phyloP scores from a whole-genome alignment of 2,888 invertebrate genomes.

The Diploptera punctata region DNA sequence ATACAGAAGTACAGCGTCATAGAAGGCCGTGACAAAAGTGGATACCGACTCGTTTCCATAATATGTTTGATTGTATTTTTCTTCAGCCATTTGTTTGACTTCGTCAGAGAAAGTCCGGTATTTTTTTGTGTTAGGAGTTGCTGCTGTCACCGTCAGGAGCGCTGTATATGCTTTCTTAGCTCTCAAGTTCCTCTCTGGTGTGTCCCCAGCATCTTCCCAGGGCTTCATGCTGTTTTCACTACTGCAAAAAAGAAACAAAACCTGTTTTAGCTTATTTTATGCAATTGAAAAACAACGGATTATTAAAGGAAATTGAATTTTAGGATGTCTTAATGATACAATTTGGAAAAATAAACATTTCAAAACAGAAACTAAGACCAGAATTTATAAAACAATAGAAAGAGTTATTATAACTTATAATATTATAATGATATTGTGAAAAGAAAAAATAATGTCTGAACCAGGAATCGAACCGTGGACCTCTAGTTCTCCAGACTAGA shows the following conservation, averaged over 20 bases:
- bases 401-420: too few species aligned
- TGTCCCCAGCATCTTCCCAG: constrained; percentile 85
- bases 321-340: too few species aligned
- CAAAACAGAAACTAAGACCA: too few species aligned
- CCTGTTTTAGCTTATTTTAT: too few species aligned
- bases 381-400: too few species aligned
- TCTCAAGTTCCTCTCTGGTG: constrained; percentile 78
- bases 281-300: too few species aligned
- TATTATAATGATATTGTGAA: too few species aligned
- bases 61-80: constrained; percentile 74
- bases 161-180: constrained; percentile 88
- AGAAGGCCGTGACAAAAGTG: constrained; percentile 93
- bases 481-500: too few species aligned
- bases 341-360: too few species aligned
- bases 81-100: constrained; percentile 68
- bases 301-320: too few species aligned
- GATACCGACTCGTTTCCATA: constrained; percentile 82
- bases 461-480: too few species aligned
- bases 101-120: constrained; percentile 78
- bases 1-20: constrained; percentile 95
- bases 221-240: constrained; percentile 73
- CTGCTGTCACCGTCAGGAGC: constrained; percentile 86
- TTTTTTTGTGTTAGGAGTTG: constrained; percentile 78
- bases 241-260: not conserved
- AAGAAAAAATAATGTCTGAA: too few species aligned